These are phyloP conservation scores for Entelurus aequoreus DNA, from an alignment of 2,113 vertebrate species.

Conservation along the genomic window DNA sequence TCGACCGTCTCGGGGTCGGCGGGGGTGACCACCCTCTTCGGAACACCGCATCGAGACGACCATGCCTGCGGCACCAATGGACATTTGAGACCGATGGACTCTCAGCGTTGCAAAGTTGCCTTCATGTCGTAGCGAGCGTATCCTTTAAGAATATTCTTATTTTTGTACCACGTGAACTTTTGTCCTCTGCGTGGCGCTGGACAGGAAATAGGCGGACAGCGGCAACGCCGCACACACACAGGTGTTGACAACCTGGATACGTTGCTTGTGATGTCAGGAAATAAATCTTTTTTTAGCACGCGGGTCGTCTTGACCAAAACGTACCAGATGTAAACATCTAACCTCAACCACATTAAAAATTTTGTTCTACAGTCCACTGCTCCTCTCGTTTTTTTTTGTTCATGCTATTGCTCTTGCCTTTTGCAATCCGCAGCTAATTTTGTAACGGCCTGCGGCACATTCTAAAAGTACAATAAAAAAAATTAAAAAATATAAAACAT, in stretches of 20 bases:
- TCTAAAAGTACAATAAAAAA: too few relatives aligned
- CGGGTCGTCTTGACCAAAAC: not conserved
- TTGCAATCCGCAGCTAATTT: too few relatives aligned
- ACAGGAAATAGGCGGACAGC: not conserved
- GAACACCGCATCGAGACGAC: conserved; percentile 41
- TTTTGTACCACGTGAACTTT: conserved; percentile 1
- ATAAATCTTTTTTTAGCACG: not conserved
- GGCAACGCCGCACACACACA: not conserved
- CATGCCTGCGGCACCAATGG: conserved; percentile 65
- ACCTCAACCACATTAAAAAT: not conserved
- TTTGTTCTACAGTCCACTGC: not conserved
- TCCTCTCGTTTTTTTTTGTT: too few relatives aligned
- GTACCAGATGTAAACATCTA: not conserved
- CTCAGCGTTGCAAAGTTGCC: conserved; percentile 66
- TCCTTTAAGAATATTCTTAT: not conserved
- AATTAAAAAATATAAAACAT: too few relatives aligned
- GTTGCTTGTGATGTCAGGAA: not conserved
- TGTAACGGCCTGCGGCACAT: too few relatives aligned
- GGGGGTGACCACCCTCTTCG: not conserved
- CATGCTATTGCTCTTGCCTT: too few relatives aligned
- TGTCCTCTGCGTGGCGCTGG: not conserved
- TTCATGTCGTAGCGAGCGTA: conserved; percentile 62
- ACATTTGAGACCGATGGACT: conserved; percentile 42
- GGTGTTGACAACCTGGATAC: not conserved
- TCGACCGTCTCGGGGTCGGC: conserved; percentile 1